A percentile compares a stretch with the other conserved stretches of the same genome.
phyloP scores from a whole-genome alignment of 37 sponge, comb jelly and placozoan genomes.

The Spongilla lacustris region DNA sequence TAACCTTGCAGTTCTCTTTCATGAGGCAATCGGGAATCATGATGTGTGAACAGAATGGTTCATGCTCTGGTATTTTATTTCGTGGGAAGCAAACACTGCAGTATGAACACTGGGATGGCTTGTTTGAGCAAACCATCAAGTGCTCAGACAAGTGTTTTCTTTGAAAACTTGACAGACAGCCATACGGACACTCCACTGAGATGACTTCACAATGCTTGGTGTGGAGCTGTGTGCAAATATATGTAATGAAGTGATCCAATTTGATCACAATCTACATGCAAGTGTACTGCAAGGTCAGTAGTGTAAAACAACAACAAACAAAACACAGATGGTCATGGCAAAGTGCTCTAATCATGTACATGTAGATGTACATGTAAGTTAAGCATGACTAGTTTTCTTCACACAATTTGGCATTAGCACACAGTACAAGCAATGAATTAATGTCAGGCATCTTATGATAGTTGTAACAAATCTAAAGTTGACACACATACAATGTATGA shows the following conservation, averaged over 20 bases:
- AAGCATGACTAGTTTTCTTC: no score
- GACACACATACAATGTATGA: no score
- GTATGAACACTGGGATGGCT: constrained; percentile 30
- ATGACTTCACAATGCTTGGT: constrained; percentile 52
- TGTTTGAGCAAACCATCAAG: constrained; percentile 56
- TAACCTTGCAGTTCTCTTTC: constrained; percentile 30
- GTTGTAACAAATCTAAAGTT: no score
- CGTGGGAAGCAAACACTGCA: constrained; percentile 51
- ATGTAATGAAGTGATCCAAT: background rate
- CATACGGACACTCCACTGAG: constrained; percentile 52
- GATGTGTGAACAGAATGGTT: constrained; percentile 57
- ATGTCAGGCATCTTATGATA: no score
- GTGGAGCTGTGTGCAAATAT: constrained; percentile 39
- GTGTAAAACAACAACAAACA: no score
- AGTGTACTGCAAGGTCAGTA: no score
- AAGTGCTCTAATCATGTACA: no score
- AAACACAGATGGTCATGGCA: no score
- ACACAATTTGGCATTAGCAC: no score
- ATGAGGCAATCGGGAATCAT: constrained; percentile 41
- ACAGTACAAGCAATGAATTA: no score
- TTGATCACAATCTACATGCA: no score
- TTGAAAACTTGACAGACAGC: constrained; percentile 50
- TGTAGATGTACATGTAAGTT: background rate
- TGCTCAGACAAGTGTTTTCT: constrained; percentile 55
- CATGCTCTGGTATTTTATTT: constrained; percentile 44